A percentile compares a stretch with the other conserved stretches of the same genome.
phyloP scores from a whole-genome alignment of 2,797 vertebrate species.

The Nannoperca australis region DNA sequence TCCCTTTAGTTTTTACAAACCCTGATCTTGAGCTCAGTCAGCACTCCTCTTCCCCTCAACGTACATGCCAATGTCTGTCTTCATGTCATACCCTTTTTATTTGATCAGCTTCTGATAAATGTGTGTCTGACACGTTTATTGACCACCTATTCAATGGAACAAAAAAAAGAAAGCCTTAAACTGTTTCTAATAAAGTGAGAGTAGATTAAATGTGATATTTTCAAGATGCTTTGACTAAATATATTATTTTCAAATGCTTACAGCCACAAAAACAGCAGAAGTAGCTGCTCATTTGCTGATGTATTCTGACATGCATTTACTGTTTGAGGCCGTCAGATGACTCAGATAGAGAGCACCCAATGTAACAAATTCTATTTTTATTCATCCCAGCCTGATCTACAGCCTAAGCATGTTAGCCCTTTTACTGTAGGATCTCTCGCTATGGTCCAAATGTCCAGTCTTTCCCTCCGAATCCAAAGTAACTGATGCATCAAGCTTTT shows the following conservation, averaged over 20 bases:
- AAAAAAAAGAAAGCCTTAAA: conserved; percentile 6
- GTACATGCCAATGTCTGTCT: neutral
- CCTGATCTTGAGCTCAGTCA: neutral
- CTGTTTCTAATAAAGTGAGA: neutral
- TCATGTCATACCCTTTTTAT: neutral
- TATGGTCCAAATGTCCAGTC: conserved; percentile 21
- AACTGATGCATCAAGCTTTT: neutral
- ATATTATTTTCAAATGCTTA: conserved; percentile 4
- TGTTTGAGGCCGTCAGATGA: conserved; percentile 63
- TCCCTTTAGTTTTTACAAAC: conserved; percentile 6
- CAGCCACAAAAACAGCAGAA: conserved; percentile 27
- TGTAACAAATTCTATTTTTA: conserved; percentile 75
- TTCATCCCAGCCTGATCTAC: conserved; percentile 60
- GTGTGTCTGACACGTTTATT: neutral
- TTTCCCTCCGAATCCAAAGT: conserved; percentile 18
- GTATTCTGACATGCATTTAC: conserved; percentile 57
- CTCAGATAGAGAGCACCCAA: conserved; percentile 61
- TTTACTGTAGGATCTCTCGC: conserved; percentile 39
- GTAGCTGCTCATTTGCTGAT: conserved; percentile 42
- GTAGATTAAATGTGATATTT: conserved; percentile 17
- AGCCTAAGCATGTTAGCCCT: conserved; percentile 45
- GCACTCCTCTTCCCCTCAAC: neutral
- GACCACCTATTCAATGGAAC: neutral
- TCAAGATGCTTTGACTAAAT: conserved; percentile 9
- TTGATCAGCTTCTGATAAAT: neutral